A percentile compares a stretch with the other conserved stretches of the same genome.
Conservation (phyloP, 2,888 invertebrate species). For the Leucoma salicis region DNA sequence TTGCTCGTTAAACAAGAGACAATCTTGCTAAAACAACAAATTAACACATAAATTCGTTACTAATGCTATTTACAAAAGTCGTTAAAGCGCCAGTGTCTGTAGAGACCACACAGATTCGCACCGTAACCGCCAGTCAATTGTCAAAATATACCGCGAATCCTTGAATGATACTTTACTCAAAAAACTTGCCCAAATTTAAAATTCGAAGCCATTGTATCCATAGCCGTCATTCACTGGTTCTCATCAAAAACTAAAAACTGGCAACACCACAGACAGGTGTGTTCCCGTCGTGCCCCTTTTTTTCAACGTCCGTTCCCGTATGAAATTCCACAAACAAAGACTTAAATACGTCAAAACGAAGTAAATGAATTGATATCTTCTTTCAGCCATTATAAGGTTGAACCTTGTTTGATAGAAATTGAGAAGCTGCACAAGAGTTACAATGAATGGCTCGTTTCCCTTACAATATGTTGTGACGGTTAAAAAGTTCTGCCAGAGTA, state of each 20-base stretch:
- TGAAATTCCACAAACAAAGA: constrained; percentile 39
- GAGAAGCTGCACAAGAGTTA: constrained; percentile 60
- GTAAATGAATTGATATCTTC: constrained; percentile 27
- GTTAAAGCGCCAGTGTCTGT: not conserved
- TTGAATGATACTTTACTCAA: constrained; percentile 16
- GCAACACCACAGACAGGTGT: constrained; percentile 81
- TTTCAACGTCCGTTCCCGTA: constrained; percentile 76
- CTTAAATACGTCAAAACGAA: constrained; percentile 28
- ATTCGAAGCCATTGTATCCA: constrained; percentile 52
- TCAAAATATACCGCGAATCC: constrained; percentile 19
- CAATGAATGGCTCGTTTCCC: constrained; percentile 80
- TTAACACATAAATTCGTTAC: no score
- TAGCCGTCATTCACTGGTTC: constrained; percentile 70
- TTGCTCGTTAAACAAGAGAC: no score
- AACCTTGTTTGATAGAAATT: constrained; percentile 29
- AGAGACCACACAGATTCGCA: not conserved
- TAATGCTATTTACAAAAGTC: no score
- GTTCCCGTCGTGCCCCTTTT: constrained; percentile 80
- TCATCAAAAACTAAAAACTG: constrained; percentile 80
- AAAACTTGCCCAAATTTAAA: constrained; percentile 52
- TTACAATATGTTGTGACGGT: constrained; percentile 76
- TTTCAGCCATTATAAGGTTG: constrained; percentile 27
- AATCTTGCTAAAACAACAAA: no score
- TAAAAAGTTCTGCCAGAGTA: constrained; percentile 48
- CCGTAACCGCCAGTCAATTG: constrained; percentile 1